Evolutionary conservation across 2,888 invertebrate genomes (phyloP).

Genomic region (Pasiphila rectangulata): DNA sequence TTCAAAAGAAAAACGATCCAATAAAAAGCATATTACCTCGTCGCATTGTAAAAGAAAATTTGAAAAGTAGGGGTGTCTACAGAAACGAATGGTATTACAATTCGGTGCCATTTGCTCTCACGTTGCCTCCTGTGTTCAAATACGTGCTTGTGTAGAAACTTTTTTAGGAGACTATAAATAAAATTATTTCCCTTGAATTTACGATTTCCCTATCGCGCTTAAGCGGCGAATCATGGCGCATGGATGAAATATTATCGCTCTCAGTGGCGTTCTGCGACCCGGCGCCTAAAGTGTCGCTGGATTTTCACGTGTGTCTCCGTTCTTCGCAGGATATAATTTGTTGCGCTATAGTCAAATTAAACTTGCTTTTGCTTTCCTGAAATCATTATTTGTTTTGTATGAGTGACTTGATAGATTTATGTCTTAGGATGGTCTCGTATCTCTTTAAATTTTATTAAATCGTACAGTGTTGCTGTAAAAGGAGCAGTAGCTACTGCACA

Average conservation of each 20-base stretch:
- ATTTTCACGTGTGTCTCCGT: slow-evolving; percentile 36
- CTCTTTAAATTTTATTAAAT: not conserved
- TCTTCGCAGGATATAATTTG: slow-evolving; percentile 33
- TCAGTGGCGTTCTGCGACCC: slow-evolving; percentile 44
- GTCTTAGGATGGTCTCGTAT: not conserved
- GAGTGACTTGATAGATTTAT: not conserved
- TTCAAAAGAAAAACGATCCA: slow-evolving; percentile 63
- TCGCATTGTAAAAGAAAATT: slow-evolving; percentile 67
- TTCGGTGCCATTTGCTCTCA: slow-evolving; percentile 64
- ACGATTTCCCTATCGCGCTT: slow-evolving; percentile 75
- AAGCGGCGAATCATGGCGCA: slow-evolving; percentile 72
- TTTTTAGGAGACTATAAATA: slow-evolving; percentile 71
- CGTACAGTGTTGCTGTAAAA: too few relatives aligned
- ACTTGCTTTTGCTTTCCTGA: slow-evolving; percentile 16
- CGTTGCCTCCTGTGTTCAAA: slow-evolving; percentile 56
- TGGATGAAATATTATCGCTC: slow-evolving; percentile 68
- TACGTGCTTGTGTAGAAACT: slow-evolving; percentile 66
- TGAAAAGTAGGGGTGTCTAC: slow-evolving; percentile 62
- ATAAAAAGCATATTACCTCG: slow-evolving; percentile 69
- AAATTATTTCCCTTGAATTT: slow-evolving; percentile 71
- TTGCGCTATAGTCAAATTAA: slow-evolving; percentile 28
- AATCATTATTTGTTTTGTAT: slow-evolving; percentile 5
- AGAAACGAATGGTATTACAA: slow-evolving; percentile 66
- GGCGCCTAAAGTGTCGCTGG: slow-evolving; percentile 40
- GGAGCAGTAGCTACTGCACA: too few relatives aligned